Evolutionary conservation across 2,888 invertebrate species (phyloP).

Genomic region (Periphyllus acericola): DNA sequence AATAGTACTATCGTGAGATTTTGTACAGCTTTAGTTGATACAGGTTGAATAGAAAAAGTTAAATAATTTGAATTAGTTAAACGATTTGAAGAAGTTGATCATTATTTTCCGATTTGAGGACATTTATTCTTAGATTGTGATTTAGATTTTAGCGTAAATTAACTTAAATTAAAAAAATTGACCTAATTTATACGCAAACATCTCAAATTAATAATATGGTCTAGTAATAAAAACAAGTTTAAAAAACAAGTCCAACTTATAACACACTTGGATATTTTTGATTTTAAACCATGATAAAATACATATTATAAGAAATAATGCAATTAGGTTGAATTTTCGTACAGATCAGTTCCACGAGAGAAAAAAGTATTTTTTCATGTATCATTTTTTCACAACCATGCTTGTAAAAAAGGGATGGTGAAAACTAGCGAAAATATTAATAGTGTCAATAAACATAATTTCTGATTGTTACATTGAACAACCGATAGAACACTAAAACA

Average conservation of each 20-base stretch:
- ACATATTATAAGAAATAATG: conserved; percentile 15
- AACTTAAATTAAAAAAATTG: conserved; percentile 9
- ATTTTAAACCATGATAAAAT: conserved; percentile 2
- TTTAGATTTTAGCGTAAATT: not conserved
- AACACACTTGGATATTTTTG: not conserved
- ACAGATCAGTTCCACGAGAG: conserved; percentile 10
- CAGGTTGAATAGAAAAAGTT: conserved; percentile 61
- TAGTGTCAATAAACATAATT: not conserved
- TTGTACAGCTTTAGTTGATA: conserved; percentile 60
- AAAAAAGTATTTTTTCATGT: conserved; percentile 20
- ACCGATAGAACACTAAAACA: not conserved
- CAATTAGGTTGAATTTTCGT: not conserved
- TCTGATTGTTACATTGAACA: conserved; percentile 15
- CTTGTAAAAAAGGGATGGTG: not conserved
- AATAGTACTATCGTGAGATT: conserved; percentile 62
- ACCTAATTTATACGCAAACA: not conserved
- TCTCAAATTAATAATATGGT: not conserved
- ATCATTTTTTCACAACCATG: conserved; percentile 19
- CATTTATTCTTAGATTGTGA: not conserved
- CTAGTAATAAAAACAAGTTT: conserved; percentile 20
- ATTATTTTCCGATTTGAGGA: conserved; percentile 59
- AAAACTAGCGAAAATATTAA: conserved; percentile 15
- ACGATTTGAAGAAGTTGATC: conserved; percentile 62
- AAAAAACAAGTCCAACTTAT: not conserved
- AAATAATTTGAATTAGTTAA: too few relatives aligned